phyloP scores from a whole-genome alignment of 2,797 vertebrate genomes.

The Lutjanus campechanus region DNA sequence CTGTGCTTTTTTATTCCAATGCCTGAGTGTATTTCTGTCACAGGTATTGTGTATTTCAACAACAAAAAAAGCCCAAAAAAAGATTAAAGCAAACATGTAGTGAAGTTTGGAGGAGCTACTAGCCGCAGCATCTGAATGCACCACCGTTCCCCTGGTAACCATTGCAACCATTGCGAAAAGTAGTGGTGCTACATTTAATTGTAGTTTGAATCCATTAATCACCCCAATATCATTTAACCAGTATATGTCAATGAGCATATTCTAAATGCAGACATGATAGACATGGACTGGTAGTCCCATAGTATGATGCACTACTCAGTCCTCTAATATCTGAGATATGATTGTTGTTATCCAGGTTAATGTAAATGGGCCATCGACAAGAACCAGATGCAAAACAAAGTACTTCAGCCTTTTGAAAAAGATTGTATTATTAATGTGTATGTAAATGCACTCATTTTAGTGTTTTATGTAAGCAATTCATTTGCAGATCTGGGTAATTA shows the following conservation, averaged over 20 bases:
- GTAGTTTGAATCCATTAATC: not conserved
- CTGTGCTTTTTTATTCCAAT: too few relatives aligned
- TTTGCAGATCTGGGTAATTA: conserved; percentile 35
- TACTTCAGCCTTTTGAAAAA: conserved; percentile 23
- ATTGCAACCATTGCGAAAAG: not conserved
- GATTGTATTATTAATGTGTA: conserved; percentile 36
- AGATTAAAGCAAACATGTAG: too few relatives aligned
- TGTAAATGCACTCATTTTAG: conserved; percentile 40
- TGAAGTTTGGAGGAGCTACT: too few relatives aligned
- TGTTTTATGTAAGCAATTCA: conserved; percentile 46
- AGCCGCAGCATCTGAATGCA: too few relatives aligned
- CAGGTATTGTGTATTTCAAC: too few relatives aligned
- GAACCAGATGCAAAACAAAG: conserved; percentile 49
- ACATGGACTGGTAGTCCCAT: not conserved
- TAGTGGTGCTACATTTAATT: not conserved
- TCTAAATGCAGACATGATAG: not conserved
- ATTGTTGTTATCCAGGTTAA: conserved; percentile 22
- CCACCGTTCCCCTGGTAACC: too few relatives aligned
- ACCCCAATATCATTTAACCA: not conserved
- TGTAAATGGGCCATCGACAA: conserved; percentile 24
- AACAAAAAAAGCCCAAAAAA: too few relatives aligned
- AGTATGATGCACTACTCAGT: not conserved
- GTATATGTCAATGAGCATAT: not conserved
- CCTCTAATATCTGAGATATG: conserved; percentile 1
- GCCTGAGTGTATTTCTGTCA: too few relatives aligned